Percentiles rank a stretch among this genome's conserved stretches.
phyloP scores from a whole-genome alignment of 2,888 invertebrate species.

The Polyommatus icarus region DNA sequence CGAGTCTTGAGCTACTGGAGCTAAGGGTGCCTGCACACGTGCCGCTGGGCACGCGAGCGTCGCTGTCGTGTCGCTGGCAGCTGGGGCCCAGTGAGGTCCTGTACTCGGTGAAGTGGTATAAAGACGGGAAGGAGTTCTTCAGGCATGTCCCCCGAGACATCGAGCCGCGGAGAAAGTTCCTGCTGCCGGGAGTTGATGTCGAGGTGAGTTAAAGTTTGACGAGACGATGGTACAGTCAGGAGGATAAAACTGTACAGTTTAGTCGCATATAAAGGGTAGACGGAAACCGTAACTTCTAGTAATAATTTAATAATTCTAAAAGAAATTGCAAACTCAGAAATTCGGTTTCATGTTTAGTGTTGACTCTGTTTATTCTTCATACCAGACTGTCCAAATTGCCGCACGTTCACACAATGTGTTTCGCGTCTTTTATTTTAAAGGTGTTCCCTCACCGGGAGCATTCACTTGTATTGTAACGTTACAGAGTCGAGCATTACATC shows the following conservation, averaged over 20 bases:
- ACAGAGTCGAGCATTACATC: too few relatives aligned
- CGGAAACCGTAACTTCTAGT: too few relatives aligned
- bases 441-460: too few relatives aligned
- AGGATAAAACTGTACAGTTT: neutral
- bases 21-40: constrained; percentile 91
- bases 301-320: too few relatives aligned
- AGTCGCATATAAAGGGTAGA: too few relatives aligned
- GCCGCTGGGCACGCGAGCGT: constrained; percentile 87
- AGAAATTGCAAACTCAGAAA: too few relatives aligned
- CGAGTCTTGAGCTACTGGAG: constrained; percentile 85
- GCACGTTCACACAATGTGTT: neutral
- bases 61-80: constrained; percentile 90
- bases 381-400: too few relatives aligned
- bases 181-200: constrained; percentile 89
- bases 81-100: constrained; percentile 88
- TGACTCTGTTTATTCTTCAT: too few relatives aligned
- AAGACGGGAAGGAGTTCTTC: constrained; percentile 94
- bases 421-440: neutral
- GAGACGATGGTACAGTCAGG: neutral
- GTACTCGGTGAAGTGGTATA: constrained; percentile 96
- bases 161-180: constrained; percentile 89
- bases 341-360: too few relatives aligned
- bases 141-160: constrained; percentile 90
- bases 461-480: too few relatives aligned
- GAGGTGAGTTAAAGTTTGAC: constrained; percentile 80